Base-by-base conservation (phyloP, 1,140 invertebrate species). In the Antheraea pernyi region DNA sequence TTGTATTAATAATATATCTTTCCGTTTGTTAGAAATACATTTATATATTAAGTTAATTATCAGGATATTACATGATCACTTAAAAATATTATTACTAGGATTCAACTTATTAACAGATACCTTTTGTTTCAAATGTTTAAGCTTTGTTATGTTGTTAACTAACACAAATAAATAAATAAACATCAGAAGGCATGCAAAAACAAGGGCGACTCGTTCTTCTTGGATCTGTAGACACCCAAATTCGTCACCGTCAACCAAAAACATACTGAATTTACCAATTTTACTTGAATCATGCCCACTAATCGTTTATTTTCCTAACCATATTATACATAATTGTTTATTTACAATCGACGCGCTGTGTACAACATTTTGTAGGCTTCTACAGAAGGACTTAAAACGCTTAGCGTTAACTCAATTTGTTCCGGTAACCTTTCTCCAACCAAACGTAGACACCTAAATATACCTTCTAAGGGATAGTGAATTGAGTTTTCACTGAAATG, bases 401-500 rank as follows among this genome's bases (percentile, higher is more conserved):
- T 53, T 53, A 53, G 46, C 16, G 46, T 53, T 53, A 53, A 53
- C 46, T 53, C 46, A 53, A 53, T 53, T 53, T 53, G 46, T 53
- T 53, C 46, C 46, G 46, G 46, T 53, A 53, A 53, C 46, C 46
- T 53, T 53, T 11, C 46, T 53, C 46, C 46, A 13, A 53, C 16
- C 11, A 53, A 53, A 53, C 46, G 46, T 53, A 53, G 0, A 53
- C 46, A 53, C 46, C 46, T 53, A 53, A 53, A 53, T 53, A 53
- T 13, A n/a, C 46, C 16, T 53, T 53, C 46, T 13, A 16, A 9
- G 7, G 46, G 16, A 6, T 16, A 16, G 46, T 53, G 46, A 16
- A 53, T 53, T 53, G 46, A 53, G 13, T 53, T 53, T 16, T 13
- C 16, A 53, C 46, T 53, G 5, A 16, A 9, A 53, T 53, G 16